These are phyloP conservation scores for Lampris incognitus DNA, from an alignment of 2,113 vertebrate genomes.

Conservation along the genomic window DNA sequence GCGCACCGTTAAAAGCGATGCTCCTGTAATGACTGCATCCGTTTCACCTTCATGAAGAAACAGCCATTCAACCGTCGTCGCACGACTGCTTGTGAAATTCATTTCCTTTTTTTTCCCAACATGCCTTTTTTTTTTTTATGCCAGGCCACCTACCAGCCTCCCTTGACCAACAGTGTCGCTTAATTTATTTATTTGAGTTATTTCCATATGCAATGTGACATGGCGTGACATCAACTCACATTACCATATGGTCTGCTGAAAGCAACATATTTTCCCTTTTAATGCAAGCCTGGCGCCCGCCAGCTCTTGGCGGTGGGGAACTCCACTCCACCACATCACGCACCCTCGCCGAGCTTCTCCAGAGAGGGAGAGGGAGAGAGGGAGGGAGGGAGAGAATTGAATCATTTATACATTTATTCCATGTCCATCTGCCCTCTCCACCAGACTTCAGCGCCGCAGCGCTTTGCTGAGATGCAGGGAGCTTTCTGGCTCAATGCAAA, in stretches of 20 bases:
- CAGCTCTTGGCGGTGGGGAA: constrained; percentile 4
- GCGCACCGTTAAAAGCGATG: no score
- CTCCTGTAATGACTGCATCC: no score
- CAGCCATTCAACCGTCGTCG: no score
- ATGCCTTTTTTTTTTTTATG: background rate
- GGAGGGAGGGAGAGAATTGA: background rate
- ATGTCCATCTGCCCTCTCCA: constrained; percentile 22
- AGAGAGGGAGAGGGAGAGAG: background rate
- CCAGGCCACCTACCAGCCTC: constrained; percentile 6
- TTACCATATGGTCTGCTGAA: constrained; percentile 26
- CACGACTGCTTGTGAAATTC: no score
- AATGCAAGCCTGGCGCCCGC: constrained; percentile 14
- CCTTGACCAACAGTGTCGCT: constrained; percentile 2
- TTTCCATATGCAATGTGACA: constrained; percentile 37
- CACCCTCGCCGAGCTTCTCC: constrained; percentile 12
- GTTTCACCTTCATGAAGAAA: no score
- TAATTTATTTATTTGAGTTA: constrained; percentile 30
- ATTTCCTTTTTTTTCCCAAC: no score
- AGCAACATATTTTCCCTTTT: constrained; percentile 33
- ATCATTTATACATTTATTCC: constrained; percentile 33
- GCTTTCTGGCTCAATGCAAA: no score
- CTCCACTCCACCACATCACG: constrained; percentile 4
- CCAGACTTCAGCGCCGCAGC: constrained; percentile 9
- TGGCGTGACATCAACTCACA: constrained; percentile 34
- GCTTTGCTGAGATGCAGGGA: background rate